These are phyloP conservation scores for Nephrotoma appendiculata DNA, from an alignment of 2,888 invertebrate genomes.

Conservation along the genomic window DNA sequence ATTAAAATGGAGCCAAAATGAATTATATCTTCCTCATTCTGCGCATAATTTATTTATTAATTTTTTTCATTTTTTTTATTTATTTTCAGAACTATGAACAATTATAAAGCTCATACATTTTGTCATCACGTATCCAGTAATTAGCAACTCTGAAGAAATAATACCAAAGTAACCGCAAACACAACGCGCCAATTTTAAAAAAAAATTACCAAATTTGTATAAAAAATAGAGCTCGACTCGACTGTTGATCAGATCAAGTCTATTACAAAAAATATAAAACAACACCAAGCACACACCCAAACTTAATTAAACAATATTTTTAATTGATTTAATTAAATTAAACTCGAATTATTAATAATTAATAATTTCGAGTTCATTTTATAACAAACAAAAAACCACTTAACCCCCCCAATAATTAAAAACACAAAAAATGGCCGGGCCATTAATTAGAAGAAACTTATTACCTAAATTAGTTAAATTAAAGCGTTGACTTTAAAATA, in stretches of 20 bases:
- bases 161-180: neutral
- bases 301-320: neutral
- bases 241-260: neutral
- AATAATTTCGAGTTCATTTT: neutral
- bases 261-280: neutral
- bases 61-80: neutral
- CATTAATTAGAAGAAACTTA: constrained; percentile 5
- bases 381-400: neutral
- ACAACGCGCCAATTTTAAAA: neutral
- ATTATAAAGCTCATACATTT: neutral
- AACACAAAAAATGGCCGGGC: neutral
- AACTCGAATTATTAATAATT: neutral
- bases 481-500: constrained; percentile 10
- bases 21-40: neutral
- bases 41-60: neutral
- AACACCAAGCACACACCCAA: neutral
- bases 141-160: neutral
- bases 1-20: neutral
- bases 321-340: neutral
- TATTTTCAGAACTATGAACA: neutral
- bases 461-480: constrained; percentile 11
- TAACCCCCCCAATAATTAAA: neutral
- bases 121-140: neutral
- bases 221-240: neutral
- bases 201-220: neutral